These are phyloP conservation scores for Clarias gariepinus DNA, from an alignment of 2,113 vertebrate genomes.

Conservation along the genomic window DNA sequence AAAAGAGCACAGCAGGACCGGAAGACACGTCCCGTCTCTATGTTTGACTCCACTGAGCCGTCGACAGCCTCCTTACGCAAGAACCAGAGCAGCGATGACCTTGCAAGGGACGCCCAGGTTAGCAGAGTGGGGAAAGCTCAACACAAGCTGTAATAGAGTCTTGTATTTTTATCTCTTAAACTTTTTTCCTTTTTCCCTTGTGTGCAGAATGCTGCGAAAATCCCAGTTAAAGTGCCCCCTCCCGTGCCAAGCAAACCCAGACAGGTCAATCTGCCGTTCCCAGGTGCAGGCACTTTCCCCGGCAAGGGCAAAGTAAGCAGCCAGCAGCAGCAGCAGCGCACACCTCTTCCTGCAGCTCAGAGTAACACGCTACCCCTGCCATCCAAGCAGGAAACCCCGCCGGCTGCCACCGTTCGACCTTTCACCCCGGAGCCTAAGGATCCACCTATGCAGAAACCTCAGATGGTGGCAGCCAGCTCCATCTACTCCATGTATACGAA, in stretches of 20 bases:
- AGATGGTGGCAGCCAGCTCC: conserved; percentile 86
- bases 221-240: conserved; percentile 86
- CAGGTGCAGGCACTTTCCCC: conserved; percentile 69
- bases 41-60: conserved; percentile 88
- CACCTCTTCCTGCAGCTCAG: conserved; percentile 68
- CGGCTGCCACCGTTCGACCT: conserved; percentile 88
- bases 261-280: conserved; percentile 82
- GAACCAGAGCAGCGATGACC: conserved; percentile 96
- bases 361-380: conserved; percentile 80
- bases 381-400: conserved; percentile 87
- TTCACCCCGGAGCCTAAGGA: conserved; percentile 88
- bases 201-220: conserved; percentile 79
- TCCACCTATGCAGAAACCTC: conserved; percentile 81
- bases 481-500: conserved; percentile 98
- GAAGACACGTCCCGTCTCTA: conserved; percentile 87
- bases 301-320: conserved; percentile 75
- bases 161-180: too few species aligned
- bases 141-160: not conserved
- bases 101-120: conserved; percentile 88
- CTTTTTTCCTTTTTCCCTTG: conserved; percentile 30
- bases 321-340: conserved; percentile 74
- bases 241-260: conserved; percentile 96
- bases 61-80: conserved; percentile 79
- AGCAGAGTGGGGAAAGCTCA: not conserved
- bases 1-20: conserved; percentile 82